phyloP scores from a whole-genome alignment of 2,113 vertebrate genomes.

The Prionailurus bengalensis region DNA sequence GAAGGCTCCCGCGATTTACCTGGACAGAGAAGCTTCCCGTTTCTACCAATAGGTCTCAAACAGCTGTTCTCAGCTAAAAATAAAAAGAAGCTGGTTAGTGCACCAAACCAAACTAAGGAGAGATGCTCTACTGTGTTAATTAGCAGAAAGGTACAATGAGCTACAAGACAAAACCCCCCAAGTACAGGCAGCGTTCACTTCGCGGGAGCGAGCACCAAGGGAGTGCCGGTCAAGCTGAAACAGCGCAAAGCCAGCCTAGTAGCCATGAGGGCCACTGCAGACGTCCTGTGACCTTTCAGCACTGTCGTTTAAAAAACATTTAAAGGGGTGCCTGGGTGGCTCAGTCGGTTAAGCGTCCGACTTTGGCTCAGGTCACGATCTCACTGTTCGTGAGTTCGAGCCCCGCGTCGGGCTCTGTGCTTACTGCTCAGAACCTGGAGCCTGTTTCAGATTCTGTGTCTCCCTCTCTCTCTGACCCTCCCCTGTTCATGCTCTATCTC shows the following conservation, averaged over 20 bases:
- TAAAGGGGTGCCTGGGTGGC: no score
- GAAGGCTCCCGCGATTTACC: slow-evolving; percentile 85
- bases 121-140: neutral
- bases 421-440: no score
- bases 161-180: neutral
- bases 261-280: neutral
- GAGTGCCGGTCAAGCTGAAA: neutral
- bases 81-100: slow-evolving; percentile 62
- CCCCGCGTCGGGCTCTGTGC: no score
- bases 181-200: neutral
- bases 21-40: slow-evolving; percentile 95
- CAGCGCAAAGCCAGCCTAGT: neutral
- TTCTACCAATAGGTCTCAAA: slow-evolving; percentile 91
- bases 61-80: slow-evolving; percentile 91
- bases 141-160: neutral
- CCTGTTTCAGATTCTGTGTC: no score
- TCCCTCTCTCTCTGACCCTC: no score
- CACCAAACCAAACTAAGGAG: neutral
- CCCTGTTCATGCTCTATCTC: no score
- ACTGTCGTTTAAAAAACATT: neutral
- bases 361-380: no score
- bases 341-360: no score
- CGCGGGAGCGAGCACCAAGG: neutral
- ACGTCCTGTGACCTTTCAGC: neutral
- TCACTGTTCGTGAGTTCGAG: no score